These are phyloP conservation scores for Pseudeuparius sepicola DNA, from an alignment of 2,888 invertebrate species.

Conservation along the genomic window DNA sequence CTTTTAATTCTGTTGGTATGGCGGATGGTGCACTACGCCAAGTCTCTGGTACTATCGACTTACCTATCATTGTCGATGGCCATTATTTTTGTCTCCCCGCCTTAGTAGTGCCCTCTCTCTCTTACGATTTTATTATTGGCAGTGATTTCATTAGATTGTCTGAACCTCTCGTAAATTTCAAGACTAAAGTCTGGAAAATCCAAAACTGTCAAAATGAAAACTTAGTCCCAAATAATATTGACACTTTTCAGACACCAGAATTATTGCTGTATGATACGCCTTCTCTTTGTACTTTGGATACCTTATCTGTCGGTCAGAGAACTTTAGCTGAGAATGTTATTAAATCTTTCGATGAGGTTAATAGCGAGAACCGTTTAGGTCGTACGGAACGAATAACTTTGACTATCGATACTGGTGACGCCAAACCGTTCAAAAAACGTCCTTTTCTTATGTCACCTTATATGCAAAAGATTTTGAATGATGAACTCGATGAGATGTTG, in stretches of 20 bases:
- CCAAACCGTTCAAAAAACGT: slow-evolving; percentile 10
- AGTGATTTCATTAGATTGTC: background rate
- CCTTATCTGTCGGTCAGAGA: background rate
- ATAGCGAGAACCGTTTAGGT: slow-evolving; percentile 7
- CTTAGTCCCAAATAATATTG: too few relatives aligned
- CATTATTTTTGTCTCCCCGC: too few relatives aligned
- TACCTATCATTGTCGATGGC: background rate
- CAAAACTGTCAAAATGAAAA: too few relatives aligned
- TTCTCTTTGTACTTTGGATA: slow-evolving; percentile 1
- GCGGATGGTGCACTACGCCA: too few relatives aligned
- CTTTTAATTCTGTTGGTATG: too few relatives aligned
- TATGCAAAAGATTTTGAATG: slow-evolving; percentile 14
- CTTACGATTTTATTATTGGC: background rate
- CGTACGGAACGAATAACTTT: slow-evolving; percentile 9
- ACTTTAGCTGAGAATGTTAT: background rate
- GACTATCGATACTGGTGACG: slow-evolving; percentile 15
- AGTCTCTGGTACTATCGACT: background rate
- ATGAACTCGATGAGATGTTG: slow-evolving; percentile 18
- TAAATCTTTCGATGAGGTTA: too few relatives aligned
- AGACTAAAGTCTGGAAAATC: too few relatives aligned
- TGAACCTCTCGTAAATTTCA: background rate
- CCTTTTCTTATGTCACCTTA: slow-evolving; percentile 15
- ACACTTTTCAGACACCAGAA: too few relatives aligned
- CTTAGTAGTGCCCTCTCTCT: background rate
- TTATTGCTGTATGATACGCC: background rate